Percentiles rank a stretch among this genome's conserved stretches.
Evolutionary conservation across 2,888 invertebrate species (phyloP).

Genomic region (Sycophila texana): DNA sequence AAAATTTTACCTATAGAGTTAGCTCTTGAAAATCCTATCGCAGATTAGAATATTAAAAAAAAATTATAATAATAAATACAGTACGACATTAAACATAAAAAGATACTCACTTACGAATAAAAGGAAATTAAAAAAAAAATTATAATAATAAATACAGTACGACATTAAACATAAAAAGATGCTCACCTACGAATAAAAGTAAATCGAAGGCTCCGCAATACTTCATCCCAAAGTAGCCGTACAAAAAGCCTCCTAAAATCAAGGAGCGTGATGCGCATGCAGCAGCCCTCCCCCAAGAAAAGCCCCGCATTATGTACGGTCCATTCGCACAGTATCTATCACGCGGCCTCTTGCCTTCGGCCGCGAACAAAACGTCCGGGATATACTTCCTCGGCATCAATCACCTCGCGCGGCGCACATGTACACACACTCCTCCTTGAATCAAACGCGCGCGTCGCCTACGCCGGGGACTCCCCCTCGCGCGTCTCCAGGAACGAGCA

Average conservation of each 20-base stretch:
- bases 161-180: neutral
- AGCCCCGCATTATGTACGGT: neutral
- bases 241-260: neutral
- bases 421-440: neutral
- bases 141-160: too few species aligned
- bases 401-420: conserved; percentile 4
- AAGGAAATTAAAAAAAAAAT: too few species aligned
- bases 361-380: neutral
- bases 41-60: too few species aligned
- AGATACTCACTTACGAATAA: too few species aligned
- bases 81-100: too few species aligned
- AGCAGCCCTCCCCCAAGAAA: neutral
- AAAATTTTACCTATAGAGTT: too few species aligned
- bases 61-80: too few species aligned
- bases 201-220: too few species aligned
- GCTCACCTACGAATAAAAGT: too few species aligned
- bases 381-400: conserved; percentile 16
- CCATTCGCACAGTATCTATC: neutral
- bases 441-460: neutral
- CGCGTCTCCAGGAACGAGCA: neutral
- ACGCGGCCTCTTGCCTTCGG: neutral
- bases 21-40: too few species aligned
- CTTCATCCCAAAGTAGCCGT: too few species aligned
- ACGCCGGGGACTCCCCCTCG: neutral
- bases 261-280: neutral